A percentile compares a stretch with the other conserved stretches of the same genome.
Conservation (phyloP, 2,888 invertebrate genomes). For the Andrena chrysosceles region DNA sequence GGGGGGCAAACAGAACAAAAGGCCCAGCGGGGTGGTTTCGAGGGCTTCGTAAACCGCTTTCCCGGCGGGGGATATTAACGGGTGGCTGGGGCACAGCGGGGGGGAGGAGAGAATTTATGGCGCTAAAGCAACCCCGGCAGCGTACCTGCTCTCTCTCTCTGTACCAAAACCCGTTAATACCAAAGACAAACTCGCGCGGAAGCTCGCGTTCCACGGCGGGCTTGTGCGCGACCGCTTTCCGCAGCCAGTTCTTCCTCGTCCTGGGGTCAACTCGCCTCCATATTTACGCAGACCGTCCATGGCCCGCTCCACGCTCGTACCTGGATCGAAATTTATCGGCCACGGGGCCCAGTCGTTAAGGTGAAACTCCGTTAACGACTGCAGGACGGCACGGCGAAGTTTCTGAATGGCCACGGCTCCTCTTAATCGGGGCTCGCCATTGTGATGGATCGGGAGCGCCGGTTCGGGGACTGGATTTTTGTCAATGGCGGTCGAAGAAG, state of each 20-base stretch:
- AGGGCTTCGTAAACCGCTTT: conserved; percentile 80
- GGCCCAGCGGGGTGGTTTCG: conserved; percentile 52
- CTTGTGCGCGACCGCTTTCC: conserved; percentile 58
- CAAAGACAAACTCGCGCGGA: conserved; percentile 80
- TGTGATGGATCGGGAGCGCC: conserved; percentile 36
- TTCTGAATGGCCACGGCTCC: conserved; percentile 50
- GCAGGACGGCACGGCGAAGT: conserved; percentile 51
- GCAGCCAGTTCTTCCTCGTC: conserved; percentile 57
- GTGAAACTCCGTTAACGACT: conserved; percentile 65
- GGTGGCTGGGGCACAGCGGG: conserved; percentile 53
- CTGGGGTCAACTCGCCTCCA: conserved; percentile 61
- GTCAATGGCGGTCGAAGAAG: not conserved
- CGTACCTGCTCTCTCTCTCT: conserved; percentile 17
- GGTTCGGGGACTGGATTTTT: not conserved
- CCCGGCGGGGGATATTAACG: conserved; percentile 76
- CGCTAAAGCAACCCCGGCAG: conserved; percentile 46
- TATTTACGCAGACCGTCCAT: conserved; percentile 60
- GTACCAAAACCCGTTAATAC: conserved; percentile 75
- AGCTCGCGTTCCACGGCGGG: conserved; percentile 46
- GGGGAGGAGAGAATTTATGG: conserved; percentile 77
- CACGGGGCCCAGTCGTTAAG: conserved; percentile 50
- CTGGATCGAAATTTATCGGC: conserved; percentile 68
- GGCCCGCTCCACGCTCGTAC: not conserved
- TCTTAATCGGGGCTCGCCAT: conserved; percentile 20
- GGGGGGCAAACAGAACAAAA: conserved; percentile 48